Conservation (phyloP, 2,888 invertebrate species). For the Allacma fusca region DNA sequence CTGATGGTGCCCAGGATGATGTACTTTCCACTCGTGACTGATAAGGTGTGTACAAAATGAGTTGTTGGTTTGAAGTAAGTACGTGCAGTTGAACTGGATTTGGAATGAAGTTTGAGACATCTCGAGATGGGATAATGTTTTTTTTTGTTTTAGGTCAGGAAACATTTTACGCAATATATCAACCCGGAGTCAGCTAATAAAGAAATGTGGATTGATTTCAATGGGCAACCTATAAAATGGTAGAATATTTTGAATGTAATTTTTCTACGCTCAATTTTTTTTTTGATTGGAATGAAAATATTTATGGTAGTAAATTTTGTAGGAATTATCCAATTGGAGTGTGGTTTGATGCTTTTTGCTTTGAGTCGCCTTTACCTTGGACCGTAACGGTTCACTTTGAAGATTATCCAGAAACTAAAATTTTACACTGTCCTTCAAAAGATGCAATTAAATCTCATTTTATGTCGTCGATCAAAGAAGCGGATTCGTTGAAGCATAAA, state of each 20-base stretch:
- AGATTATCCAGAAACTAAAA: conserved; percentile 87
- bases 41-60: conserved; percentile 74
- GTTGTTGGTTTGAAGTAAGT: conserved; percentile 28
- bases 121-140: too few species aligned
- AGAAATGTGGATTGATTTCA: conserved; percentile 94
- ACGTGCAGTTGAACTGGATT: too few species aligned
- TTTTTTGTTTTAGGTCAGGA: too few species aligned
- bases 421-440: conserved; percentile 83
- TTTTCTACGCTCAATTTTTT: too few species aligned
- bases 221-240: conserved; percentile 91
- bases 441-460: conserved; percentile 93
- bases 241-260: conserved; percentile 60
- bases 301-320: conserved; percentile 54
- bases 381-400: conserved; percentile 91
- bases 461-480: conserved; percentile 95
- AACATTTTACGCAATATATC: conserved; percentile 85
- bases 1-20: conserved; percentile 91
- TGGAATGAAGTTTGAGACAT: too few species aligned
- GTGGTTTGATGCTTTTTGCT: conserved; percentile 80
- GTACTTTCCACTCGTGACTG: conserved; percentile 93
- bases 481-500: conserved; percentile 95
- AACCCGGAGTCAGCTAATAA: conserved; percentile 81
- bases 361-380: conserved; percentile 86
- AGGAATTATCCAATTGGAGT: conserved; percentile 80
- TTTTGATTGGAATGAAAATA: too few species aligned